Evolutionary conservation across 2,113 vertebrate species (phyloP).

Genomic region (Urocitellus parryii): DNA sequence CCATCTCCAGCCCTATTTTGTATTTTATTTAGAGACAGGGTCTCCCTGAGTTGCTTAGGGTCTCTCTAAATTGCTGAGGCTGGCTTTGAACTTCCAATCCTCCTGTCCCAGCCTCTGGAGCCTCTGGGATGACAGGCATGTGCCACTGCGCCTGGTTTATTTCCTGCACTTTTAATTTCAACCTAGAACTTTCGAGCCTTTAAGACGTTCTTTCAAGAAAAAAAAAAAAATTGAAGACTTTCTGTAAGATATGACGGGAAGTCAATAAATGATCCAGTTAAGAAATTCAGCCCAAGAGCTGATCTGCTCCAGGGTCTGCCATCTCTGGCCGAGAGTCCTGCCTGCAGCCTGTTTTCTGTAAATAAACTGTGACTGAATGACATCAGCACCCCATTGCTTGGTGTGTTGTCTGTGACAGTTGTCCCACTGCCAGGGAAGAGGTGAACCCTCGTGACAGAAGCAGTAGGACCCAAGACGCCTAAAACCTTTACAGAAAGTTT

Average conservation of each 20-base stretch:
- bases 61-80: no score
- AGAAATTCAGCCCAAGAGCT: background rate
- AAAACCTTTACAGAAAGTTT: background rate
- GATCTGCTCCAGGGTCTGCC: background rate
- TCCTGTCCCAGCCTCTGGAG: no score
- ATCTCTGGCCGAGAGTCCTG: background rate
- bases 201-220: background rate
- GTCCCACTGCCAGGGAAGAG: background rate
- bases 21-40: no score
- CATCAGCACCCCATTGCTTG: background rate
- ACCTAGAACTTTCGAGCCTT: background rate
- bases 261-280: background rate
- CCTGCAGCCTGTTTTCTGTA: background rate
- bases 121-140: no score
- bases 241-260: background rate
- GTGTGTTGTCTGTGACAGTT: background rate
- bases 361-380: background rate
- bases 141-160: background rate
- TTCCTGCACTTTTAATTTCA: constrained; percentile 34
- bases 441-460: background rate
- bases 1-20: no score
- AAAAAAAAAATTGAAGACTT: background rate
- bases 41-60: no score
- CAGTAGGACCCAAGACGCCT: background rate
- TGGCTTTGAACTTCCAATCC: no score